phyloP scores from a whole-genome alignment of 2,113 vertebrate species.

The Stegastes partitus region DNA sequence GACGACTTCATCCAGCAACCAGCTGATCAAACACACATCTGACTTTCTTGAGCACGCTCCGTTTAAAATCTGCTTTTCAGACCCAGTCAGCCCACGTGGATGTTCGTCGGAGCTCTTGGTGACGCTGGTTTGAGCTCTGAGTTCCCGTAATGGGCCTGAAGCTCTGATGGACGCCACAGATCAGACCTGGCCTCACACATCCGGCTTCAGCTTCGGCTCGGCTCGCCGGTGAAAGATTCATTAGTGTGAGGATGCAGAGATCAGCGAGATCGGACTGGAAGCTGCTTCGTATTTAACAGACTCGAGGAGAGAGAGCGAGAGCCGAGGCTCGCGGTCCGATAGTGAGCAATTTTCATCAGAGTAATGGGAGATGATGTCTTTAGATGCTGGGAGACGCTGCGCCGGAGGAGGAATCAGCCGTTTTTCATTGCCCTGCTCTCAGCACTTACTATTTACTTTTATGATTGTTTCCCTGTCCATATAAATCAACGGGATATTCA shows the following conservation, averaged over 20 bases:
- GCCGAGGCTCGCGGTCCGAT: conserved; percentile 64
- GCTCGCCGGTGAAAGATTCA: conserved; percentile 76
- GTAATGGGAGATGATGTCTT: conserved; percentile 73
- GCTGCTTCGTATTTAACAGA: conserved; percentile 81
- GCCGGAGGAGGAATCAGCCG: conserved; percentile 48
- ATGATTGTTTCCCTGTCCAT: conserved; percentile 56
- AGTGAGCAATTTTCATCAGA: conserved; percentile 76
- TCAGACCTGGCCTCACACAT: conserved; percentile 35
- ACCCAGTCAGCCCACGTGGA: conserved; percentile 41
- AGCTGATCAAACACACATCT: conserved; percentile 35
- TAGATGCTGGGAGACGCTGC: conserved; percentile 42
- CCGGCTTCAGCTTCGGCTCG: conserved; percentile 16
- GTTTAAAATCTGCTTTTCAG: conserved; percentile 36
- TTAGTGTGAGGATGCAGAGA: conserved; percentile 76
- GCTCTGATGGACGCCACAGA: conserved; percentile 51
- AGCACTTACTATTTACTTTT: conserved; percentile 62
- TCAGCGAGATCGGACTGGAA: conserved; percentile 75
- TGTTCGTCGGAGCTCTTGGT: conserved; percentile 58
- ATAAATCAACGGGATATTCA: conserved; percentile 48
- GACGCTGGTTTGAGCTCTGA: conserved; percentile 51
- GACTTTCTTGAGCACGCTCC: conserved; percentile 37
- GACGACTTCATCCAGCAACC: conserved; percentile 3
- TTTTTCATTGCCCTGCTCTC: conserved; percentile 56
- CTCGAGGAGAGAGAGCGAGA: conserved; percentile 52
- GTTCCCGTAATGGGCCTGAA: conserved; percentile 65